Percentiles rank a stretch among this genome's conserved stretches.
These are phyloP conservation scores for Imbricaverruca yamaguchii DNA, from an alignment of 2,888 invertebrate genomes.

Conservation along the genomic window DNA sequence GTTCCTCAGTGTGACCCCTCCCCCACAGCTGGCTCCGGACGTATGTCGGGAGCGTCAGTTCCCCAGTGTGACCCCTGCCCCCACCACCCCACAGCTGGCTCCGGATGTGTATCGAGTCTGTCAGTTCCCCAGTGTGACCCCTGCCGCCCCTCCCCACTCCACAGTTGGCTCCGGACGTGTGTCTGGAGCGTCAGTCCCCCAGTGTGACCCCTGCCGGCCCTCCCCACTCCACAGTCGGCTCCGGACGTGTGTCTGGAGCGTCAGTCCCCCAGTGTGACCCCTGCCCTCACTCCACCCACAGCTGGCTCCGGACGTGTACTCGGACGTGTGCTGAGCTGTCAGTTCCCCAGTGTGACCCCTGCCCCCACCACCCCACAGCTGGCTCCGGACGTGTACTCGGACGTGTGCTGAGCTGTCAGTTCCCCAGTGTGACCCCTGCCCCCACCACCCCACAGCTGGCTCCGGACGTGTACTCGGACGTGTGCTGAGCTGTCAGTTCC, in stretches of 20 bases:
- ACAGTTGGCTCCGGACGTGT: constrained; percentile 43
- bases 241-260: constrained; percentile 48
- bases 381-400: constrained; percentile 47
- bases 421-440: not conserved
- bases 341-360: not conserved
- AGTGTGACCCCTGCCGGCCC: not conserved
- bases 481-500: constrained; percentile 45
- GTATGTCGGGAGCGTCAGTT: constrained; percentile 59
- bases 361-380: not conserved
- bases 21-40: constrained; percentile 27
- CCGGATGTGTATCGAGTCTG: constrained; percentile 50
- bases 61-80: constrained; percentile 36
- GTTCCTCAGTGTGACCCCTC: not conserved
- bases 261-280: not conserved
- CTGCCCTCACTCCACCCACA: not conserved
- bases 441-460: not conserved
- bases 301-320: constrained; percentile 46
- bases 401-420: constrained; percentile 45
- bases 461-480: constrained; percentile 47
- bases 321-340: constrained; percentile 46
- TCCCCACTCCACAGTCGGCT: not conserved
- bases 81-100: not conserved
- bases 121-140: not conserved
- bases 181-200: no score
- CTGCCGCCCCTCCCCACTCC: not conserved